Conservation (phyloP, 2,797 vertebrate species). For the Anguilla anguilla region DNA sequence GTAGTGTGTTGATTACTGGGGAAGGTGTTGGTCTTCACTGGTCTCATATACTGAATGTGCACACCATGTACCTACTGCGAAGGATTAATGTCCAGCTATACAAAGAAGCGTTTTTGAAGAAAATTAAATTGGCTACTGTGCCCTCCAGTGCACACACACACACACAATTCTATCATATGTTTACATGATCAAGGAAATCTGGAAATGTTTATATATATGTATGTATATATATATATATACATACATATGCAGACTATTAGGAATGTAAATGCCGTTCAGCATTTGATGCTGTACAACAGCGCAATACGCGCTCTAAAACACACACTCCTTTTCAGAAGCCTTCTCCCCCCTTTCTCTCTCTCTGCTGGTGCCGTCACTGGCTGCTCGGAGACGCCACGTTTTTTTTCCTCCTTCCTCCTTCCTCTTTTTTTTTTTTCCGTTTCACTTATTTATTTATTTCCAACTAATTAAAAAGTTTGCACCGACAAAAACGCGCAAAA, state of each 20-base stretch:
- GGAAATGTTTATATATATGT: not conserved
- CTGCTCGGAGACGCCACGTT: conserved; percentile 8
- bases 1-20: not conserved
- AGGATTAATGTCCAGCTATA: not conserved
- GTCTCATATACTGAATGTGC: not conserved
- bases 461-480: conserved; percentile 70
- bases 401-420: not conserved
- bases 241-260: not conserved
- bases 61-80: not conserved
- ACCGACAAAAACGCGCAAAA: conserved; percentile 63
- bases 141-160: not conserved
- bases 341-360: not conserved
- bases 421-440: not conserved
- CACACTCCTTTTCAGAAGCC: not conserved
- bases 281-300: too few relatives aligned
- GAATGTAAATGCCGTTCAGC: not conserved
- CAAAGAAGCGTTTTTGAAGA: not conserved
- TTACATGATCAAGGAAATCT: not conserved
- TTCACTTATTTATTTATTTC: conserved; percentile 71
- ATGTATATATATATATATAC: not conserved
- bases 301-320: not conserved
- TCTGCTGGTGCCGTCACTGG: not conserved
- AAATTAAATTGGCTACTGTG: not conserved
- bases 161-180: not conserved
- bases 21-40: too few relatives aligned